Evolutionary conservation across 2,888 invertebrate genomes (phyloP), one percentile per base, ranked within the genome.

Genomic region (Eupelmus urozonus): DNA sequence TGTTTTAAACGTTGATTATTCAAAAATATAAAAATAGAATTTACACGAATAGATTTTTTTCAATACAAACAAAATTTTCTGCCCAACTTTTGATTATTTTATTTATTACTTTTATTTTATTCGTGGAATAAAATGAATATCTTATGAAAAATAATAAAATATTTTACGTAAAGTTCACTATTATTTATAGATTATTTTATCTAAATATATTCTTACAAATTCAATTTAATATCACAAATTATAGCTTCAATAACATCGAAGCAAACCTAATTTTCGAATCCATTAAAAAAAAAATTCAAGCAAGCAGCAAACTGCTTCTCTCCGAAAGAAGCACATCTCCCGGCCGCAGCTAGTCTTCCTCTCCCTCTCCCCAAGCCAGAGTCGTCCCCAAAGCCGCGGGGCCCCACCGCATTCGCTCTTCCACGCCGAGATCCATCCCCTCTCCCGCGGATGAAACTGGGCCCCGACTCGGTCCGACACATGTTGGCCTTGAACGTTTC

Each of bases 401-500:
- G 51, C 71, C 60, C 70, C 73, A n/a, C 49, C 34, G 27, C 34
- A 63, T 60, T 78, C 67, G 42, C 55, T 45, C 65, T 23, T 65
- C 69, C 60, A 60, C 29, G 59, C 51, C 51, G 16, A 51, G 75
- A 67, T 62, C 53, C 29, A 53, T 70, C 73, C 74, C 73, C 29
- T 55, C 76, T 40, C 49, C 66, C 11, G n/a, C 29, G 59, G 29
- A n/a, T 45, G 18, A 53, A 62, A 34, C 70, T 20, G 80, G 73
- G 79, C 76, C 77, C 76, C 55, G 42, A 9, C 74, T 53, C 3
- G 34, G 34, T 53, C 76, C 70, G 70, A 62, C 65, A 76, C 76
- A 76, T 20, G 80, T 80, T 80, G 71, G 71, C 80, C 80, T 80
- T 77, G 80, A 76, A 65, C 80, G 70, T 25, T 70, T 57, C 40